Base-by-base conservation (phyloP, 1,140 invertebrate genomes). In the Sinonovacula constricta region DNA sequence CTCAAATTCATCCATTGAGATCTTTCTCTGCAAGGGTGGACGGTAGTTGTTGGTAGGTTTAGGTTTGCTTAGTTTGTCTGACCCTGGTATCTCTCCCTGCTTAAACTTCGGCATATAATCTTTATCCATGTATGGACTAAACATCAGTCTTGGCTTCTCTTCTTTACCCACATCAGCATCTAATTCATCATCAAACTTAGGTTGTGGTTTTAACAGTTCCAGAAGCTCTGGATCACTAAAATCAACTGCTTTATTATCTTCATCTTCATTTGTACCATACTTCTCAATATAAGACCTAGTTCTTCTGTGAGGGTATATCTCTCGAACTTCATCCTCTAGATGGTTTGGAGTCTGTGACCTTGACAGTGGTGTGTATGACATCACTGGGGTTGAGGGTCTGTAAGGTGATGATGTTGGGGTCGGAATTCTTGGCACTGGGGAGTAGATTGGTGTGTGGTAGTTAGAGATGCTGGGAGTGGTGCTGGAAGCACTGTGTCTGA, bases 251-350 rank as follows among this genome's bases (percentile, higher is more conserved):
- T 81, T 74, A 4, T 69, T 59, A 5, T 81, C 81, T n/a, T 59
- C 53, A 69, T 81, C 69, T 39, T 56, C 54, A 49, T 72, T 71
- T 28, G 65, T 66, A 30, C 81, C 76, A 53, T 79, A 81, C 33
- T 82, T 81, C 45, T 80, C 63, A 28, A 69, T 78, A 62, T 81
- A 80, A 22, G 84, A 83, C 53, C 67, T 69, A 45, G 81, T 67
- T 39, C 81, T 85, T 51, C 87, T 79, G 71, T 88, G 87, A 22
- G 87, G 87, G 56, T 88, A 88, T 31, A 88, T 88, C 74, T 87
- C 86, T 30, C 81, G 80, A 34, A 70, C 79, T 15, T 60, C 65
- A 49, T 77, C 7, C 28, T 68, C 66, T 49, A 33, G 59, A 28
- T 62, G 49, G n/a, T 79, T 59, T 31, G 28, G 31, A 34, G 75